phyloP scores from a whole-genome alignment of 2,797 vertebrate species.

The Iguana delicatissima region DNA sequence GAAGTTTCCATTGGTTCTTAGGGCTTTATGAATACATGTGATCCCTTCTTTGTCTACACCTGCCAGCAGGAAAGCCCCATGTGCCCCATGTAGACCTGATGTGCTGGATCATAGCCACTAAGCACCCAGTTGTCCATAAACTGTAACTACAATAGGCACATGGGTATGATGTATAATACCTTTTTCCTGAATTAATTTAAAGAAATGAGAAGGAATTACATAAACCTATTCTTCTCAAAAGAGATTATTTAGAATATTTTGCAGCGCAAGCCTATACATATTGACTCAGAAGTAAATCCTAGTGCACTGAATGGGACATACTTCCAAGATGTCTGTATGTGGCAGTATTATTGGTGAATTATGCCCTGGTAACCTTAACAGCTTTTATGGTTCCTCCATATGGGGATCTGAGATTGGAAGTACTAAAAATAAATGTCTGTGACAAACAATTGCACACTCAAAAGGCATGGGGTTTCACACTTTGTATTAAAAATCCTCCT shows the following conservation, averaged over 20 bases:
- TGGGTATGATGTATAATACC: neutral
- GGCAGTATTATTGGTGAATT: neutral
- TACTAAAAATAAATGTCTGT: slow-evolving; percentile 3
- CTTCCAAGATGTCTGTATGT: neutral
- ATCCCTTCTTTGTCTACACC: neutral
- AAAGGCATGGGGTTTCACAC: slow-evolving; percentile 11
- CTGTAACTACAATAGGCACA: neutral
- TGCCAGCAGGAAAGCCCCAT: neutral
- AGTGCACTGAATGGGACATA: neutral
- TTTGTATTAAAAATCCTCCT: slow-evolving; percentile 14
- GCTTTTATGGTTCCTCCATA: neutral
- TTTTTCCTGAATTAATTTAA: neutral
- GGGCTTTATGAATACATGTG: neutral
- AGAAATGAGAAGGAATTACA: neutral
- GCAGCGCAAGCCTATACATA: neutral
- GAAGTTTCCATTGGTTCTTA: neutral
- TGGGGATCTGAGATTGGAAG: slow-evolving; percentile 3
- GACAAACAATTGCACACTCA: slow-evolving; percentile 13
- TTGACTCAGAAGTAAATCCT: neutral
- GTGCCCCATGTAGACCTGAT: no score
- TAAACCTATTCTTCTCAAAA: neutral
- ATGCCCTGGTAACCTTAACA: neutral
- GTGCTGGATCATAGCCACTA: neutral
- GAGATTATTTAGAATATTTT: neutral
- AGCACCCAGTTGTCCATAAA: neutral